Evolutionary conservation across 2,113 vertebrate species (phyloP), one percentile per base, ranked within the genome.

Genomic region (Pluvialis apricaria): DNA sequence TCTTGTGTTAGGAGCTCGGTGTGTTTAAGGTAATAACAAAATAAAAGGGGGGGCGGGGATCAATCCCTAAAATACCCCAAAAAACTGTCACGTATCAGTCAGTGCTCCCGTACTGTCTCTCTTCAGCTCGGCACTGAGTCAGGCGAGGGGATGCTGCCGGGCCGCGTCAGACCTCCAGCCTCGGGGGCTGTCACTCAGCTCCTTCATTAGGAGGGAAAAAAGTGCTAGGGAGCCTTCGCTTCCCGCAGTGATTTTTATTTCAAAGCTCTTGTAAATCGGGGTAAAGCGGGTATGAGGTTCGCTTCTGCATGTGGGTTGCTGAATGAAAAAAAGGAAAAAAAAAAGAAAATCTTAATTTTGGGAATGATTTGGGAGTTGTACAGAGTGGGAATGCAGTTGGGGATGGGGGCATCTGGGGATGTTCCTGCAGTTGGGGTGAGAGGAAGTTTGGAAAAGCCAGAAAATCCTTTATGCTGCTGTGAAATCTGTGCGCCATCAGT

Each of bases 161-260:
- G 57, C 15, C 8, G 44, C 24, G 2, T 60, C 96, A 81, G 66
- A 24, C 57, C 79, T 82, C 71, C 88, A 42, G 96, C 92, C 95
- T 92, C 29, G 0, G 86, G 95, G 84, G 84, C 91, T 95, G 94
- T 94, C 95, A 95, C 77, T 95, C 95, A 90, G 26, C 82, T 82
- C 84, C 95, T 94, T 97, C 94, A 66, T 95, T 92, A 95, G 84
- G 82, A 77, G 54, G 58, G 62, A 12, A 45, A 68, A 88, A 90
- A 70, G 75, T 40, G 75, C 64, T 70, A 1, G 4, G 75, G 91
- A 95, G 71, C 82, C 86, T 64, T 62, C 0, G 0, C 58, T 84
- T 77, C 89, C 84, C 70, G 60, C 78, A 10, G 58, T 25, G 58
- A 49, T 42, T 88, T 69, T 88, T 82, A 92, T 92, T 92, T 85